Base-by-base conservation (phyloP, 2,113 vertebrate species). In the Hippocampus abdominalis region DNA sequence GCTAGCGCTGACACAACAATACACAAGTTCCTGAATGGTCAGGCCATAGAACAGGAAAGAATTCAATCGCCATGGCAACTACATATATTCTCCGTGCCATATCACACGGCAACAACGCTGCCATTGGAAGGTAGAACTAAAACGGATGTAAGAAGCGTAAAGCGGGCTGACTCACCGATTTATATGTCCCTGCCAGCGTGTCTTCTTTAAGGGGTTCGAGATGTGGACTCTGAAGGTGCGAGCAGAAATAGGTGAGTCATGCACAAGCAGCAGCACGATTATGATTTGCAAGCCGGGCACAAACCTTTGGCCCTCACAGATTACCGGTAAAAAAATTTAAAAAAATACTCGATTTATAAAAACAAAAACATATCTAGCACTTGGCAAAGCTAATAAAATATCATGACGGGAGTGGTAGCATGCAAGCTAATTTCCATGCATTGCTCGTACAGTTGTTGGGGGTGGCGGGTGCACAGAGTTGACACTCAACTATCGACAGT, bases 131-230 rank as follows among this genome's bases (percentile, higher is more conserved):
- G 25, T 25, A 13, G 11, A 12, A 57, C 27, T 27, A 12, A 57
- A 57, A 25, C 12, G 8, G 9, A 20, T 60, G 27, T 57, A 60
- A 60, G 32, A 60, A 18, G 6, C 27, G 9, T 2, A 10, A n/a
- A n/a, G 51, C 51, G 3, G 27, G 15, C 7, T 60, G 27, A 90
- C 96, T 95, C 76, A 98, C 96, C 54, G 93, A 93, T 66, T 94
- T 93, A 61, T 91, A 91, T 3, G 90, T 94, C 78, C 94, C 93
- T 69, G 94, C 82, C 70, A 93, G 27, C 0, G 86, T 84, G 64
- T 95, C 94, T 78, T 96, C 94, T 69, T 92, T 94, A 67, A 96
- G 90, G 0, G 96, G 96, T 82, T 98, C 96, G 85, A 98, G 89
- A 73, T 92, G 92, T 0, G 95, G 95, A 79, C 92, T 94, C 95